Evolutionary conservation across 2,888 invertebrate species (phyloP).

Genomic region (Norana najaformis): DNA sequence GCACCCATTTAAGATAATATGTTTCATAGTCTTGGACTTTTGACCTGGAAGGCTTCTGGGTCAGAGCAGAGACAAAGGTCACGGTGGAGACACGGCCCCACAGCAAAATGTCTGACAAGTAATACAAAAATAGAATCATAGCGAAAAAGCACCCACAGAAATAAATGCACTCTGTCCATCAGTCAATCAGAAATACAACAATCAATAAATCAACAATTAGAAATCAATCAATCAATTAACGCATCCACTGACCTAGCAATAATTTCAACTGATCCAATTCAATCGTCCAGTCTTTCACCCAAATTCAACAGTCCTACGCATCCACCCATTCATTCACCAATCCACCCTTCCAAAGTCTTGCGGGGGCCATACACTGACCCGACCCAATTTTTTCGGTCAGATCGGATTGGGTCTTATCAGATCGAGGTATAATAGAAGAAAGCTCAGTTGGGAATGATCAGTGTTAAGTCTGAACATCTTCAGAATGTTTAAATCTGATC

Average conservation of each 20-base stretch:
- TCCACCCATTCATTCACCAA: neutral
- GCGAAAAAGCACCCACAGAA: too few species aligned
- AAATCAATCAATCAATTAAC: neutral
- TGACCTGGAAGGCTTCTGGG: neutral
- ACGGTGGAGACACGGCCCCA: neutral
- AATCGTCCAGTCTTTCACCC: neutral
- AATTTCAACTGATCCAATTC: neutral
- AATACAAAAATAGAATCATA: neutral
- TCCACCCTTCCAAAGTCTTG: neutral
- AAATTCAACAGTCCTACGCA: neutral
- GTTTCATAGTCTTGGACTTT: neutral
- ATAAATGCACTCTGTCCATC: neutral
- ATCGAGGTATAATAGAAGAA: too few species aligned
- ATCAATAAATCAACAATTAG: neutral
- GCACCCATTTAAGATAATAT: neutral
- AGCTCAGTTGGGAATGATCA: too few species aligned
- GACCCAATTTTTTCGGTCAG: too few species aligned
- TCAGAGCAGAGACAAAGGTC: too few species aligned
- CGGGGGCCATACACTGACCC: too few species aligned
- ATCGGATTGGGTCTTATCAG: too few species aligned
- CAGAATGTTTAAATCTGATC: too few species aligned
- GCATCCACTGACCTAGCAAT: neutral
- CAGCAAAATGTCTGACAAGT: neutral
- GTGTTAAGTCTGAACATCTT: too few species aligned
- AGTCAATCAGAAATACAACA: neutral